Evolutionary conservation across 2,888 invertebrate species (phyloP), one percentile per base, ranked within the genome.

Genomic region (Hanleya hanleyi): DNA sequence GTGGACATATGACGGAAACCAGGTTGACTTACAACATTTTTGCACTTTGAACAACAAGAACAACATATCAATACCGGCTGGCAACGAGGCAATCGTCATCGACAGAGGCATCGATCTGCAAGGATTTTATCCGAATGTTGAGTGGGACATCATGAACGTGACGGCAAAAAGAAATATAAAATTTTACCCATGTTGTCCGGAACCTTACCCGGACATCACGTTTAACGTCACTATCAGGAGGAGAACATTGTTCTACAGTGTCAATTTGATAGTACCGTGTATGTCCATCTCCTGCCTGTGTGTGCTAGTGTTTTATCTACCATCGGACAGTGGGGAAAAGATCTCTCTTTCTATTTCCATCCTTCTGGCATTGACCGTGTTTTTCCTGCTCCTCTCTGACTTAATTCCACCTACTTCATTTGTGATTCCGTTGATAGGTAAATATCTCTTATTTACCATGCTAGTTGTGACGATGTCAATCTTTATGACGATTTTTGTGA

Each of bases 301-400:
- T 18, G 96, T 98, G 1, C 92, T 99, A 67, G 98, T 98, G 1
- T 99, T 99, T 91, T 99, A 99, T 87, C 92, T 99, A 73, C 99
- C 99, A 68, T 97, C 97, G 1, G 98, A 99, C 91, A 97, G 97
- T 0, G 98, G 98, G n/a, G 98, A 99, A 91, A 99, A 99, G 91
- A 97, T 99, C 73, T 97, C 98, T 0, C 93, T 99, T 50, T 98
- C 97, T 67, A 91, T 99, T 91, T 98, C 98, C 71, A 98, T 99
- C 92, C 94, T 99, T 86, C 97, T 98, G 92, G 97, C 97, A 92
- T 96, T 99, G 89, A 98, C 98, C 93, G 98, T 99, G 93, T 99
- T 98, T 94, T 98, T 99, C 93, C 93, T 99, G 80, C 93, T 99
- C 92, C 95, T 99, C 84, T 98, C 98, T 84, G 98, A 99, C 92